A percentile compares a stretch with the other conserved stretches of the same genome.
Evolutionary conservation across 2,113 vertebrate genomes (phyloP).

Genomic region (Bolborhynchus lineola): DNA sequence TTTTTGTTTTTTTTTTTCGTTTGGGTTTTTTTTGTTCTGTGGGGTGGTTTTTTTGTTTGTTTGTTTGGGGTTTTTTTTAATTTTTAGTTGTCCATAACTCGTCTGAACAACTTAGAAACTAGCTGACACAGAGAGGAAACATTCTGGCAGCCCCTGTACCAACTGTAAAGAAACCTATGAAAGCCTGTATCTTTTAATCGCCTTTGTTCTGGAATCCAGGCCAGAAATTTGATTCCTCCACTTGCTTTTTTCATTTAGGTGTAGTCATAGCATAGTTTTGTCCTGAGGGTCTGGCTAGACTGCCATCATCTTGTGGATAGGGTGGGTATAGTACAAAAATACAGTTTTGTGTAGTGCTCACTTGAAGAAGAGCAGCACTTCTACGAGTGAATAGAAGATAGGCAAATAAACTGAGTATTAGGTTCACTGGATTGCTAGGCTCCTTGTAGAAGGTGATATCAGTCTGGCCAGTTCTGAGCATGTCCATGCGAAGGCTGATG

Average conservation of each 20-base stretch:
- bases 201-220: background rate
- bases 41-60: too few species aligned
- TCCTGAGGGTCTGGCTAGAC: background rate
- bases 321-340: background rate
- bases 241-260: background rate
- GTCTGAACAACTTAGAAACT: background rate
- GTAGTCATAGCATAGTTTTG: background rate
- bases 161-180: background rate
- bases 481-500: background rate
- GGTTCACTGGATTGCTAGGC: background rate
- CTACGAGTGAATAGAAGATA: background rate
- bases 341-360: background rate
- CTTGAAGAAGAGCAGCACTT: background rate
- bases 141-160: background rate
- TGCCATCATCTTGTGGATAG: background rate
- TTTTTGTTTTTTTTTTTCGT: too few species aligned
- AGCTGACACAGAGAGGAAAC: background rate
- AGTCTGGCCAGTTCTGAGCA: background rate
- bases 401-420: background rate
- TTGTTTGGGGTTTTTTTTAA: rapidly evolving
- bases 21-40: too few species aligned
- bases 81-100: background rate
- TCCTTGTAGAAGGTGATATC: background rate
- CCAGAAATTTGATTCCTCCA: background rate
- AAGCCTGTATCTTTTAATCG: background rate